Evolutionary conservation across 1,140 invertebrate species (phyloP), one percentile per base, ranked within the genome.

Genomic region (Contarinia nasturtii): DNA sequence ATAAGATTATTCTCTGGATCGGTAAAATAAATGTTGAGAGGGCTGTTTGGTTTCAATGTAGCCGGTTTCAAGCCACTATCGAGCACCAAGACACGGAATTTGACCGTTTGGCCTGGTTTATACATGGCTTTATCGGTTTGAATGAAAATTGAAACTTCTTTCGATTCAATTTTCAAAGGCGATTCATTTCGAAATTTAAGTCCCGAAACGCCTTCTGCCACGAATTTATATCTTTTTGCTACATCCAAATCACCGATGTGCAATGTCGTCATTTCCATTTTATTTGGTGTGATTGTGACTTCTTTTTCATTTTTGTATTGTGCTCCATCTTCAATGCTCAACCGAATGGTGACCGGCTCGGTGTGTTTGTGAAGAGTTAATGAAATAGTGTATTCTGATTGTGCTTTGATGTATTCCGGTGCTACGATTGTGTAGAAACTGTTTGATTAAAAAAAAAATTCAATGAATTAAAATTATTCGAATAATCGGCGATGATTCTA

Each of bases 81-180:
- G 33, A 91, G 63, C 27, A 86, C 73, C 45, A 96, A 67, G n/a
- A 83, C 77, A 50, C 91, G 74, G 57, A 93, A 94, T 56, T 82
- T 74, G 20, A 96, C 75, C 48, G 74, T 77, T 55, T 85, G 77
- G n/a, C 82, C 81, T 1, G 90, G 90, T 60, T 93, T 87, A 61
- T 96, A 97, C 48, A 94, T 81, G 2, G 84, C 78, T 66, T 91
- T 88, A 63, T 97, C 92, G 0, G 91, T 94, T 63, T 96, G 91
- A 49, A 96, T 78, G 55, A 94, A 89, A 37, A 86, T 73, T 22
- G 59, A 55, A 7, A 47, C 27, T 40, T 21, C 22, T 43, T 43
- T 47, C 18, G 17, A 7, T 17, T 38, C 8, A 15, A 46, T 18
- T 11, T 34, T 2, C 17, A 34, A 20, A 19, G 45, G 3, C 2